A percentile compares a stretch with the other conserved stretches of the same genome.
These are phyloP conservation scores for Sapajus apella DNA, from an alignment of 2,113 vertebrate genomes.

Conservation along the genomic window DNA sequence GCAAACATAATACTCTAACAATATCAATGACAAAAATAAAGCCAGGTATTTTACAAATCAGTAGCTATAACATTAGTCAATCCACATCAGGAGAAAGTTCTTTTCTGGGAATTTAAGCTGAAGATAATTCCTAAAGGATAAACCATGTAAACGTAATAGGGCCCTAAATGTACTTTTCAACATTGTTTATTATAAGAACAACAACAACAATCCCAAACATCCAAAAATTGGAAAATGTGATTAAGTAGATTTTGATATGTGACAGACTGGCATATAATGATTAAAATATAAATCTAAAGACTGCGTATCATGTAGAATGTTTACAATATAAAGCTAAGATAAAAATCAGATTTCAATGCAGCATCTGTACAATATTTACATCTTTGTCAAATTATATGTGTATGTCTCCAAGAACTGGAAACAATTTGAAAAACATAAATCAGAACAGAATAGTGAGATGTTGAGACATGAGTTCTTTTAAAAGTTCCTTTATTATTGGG, in stretches of 20 bases:
- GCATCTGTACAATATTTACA: conserved; percentile 15
- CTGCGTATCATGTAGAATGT: not conserved
- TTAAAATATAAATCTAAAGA: conserved; percentile 13
- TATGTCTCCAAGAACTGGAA: not conserved
- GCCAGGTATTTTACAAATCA: not conserved
- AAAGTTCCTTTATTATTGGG: not conserved
- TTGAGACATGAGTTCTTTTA: conserved; percentile 5
- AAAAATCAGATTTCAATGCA: not conserved
- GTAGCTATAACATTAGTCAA: not conserved
- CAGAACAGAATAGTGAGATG: not conserved
- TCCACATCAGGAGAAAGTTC: not conserved
- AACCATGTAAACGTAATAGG: not conserved
- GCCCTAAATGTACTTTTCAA: not conserved
- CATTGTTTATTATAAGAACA: not conserved
- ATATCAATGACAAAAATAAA: not conserved
- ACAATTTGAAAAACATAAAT: not conserved
- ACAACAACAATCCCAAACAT: not conserved
- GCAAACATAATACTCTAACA: not conserved
- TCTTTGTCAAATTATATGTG: conserved; percentile 5
- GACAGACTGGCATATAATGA: not conserved
- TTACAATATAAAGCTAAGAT: conserved; percentile 31
- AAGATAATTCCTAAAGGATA: not conserved
- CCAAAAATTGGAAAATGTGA: not conserved
- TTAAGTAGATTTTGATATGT: not conserved
- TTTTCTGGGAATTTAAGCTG: not conserved